Conservation (phyloP, 2,113 vertebrate species). For the Chlamydotis undulata region DNA sequence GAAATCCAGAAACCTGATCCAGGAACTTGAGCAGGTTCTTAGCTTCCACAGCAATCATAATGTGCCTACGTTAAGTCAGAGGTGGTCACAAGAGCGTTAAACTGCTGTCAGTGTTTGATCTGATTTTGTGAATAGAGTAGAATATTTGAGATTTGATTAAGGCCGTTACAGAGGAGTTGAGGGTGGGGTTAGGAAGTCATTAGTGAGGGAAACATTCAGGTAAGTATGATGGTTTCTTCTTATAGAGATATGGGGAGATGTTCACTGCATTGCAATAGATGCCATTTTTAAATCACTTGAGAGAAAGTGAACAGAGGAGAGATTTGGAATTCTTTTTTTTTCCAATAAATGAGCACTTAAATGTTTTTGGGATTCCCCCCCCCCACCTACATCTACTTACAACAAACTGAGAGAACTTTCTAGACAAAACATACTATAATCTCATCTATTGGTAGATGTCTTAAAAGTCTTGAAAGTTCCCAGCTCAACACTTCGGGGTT, state of each 20-base stretch:
- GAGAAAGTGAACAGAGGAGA: neutral
- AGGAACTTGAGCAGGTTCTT: neutral
- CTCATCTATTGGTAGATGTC: conserved; percentile 32
- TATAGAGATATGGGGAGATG: neutral
- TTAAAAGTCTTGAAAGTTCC: conserved; percentile 60
- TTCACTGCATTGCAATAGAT: conserved; percentile 22
- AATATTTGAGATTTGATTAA: neutral
- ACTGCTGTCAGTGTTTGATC: neutral
- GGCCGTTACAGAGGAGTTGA: neutral
- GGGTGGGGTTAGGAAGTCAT: neutral
- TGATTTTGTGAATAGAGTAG: neutral
- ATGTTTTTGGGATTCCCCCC: neutral
- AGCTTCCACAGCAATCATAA: neutral
- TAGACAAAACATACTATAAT: conserved; percentile 40
- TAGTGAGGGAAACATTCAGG: conserved; percentile 16
- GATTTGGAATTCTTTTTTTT: neutral
- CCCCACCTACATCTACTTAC: neutral
- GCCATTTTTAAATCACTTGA: neutral
- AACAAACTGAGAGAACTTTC: conserved; percentile 47
- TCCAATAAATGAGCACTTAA: neutral
- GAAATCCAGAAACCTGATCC: neutral
- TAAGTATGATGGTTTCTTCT: conserved; percentile 46
- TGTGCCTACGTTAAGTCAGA: neutral
- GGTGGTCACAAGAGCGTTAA: neutral
- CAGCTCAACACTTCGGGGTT: neutral